Evolutionary conservation across 2,888 invertebrate species (phyloP).

Genomic region (Cephus pygmeus): DNA sequence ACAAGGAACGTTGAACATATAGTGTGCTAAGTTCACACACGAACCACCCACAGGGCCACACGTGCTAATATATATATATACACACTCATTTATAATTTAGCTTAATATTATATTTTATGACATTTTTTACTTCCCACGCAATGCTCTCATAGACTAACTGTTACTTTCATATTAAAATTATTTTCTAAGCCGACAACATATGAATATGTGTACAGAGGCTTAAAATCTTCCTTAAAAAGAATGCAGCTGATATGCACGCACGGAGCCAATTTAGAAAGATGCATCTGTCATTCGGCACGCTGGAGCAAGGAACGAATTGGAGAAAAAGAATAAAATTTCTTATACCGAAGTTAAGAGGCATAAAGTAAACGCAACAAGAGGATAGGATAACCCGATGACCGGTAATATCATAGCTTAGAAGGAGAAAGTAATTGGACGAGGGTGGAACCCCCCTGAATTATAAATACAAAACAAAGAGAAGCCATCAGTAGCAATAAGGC

Average conservation of each 20-base stretch:
- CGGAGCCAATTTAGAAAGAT: neutral
- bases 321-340: neutral
- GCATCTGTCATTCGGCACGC: neutral
- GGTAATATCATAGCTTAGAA: neutral
- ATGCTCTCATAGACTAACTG: neutral
- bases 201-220: neutral
- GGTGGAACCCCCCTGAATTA: neutral
- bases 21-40: neutral
- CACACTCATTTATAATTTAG: neutral
- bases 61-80: neutral
- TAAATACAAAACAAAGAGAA: neutral
- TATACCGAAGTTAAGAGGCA: neutral
- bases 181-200: neutral
- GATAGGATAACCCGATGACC: neutral
- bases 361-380: neutral
- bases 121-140: neutral
- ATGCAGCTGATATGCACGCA: neutral
- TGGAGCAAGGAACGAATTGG: neutral
- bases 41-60: neutral
- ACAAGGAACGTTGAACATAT: conserved; percentile 40
- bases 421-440: neutral
- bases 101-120: neutral
- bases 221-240: neutral
- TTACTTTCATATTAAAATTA: neutral
- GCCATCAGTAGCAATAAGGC: conserved; percentile 13